Evolutionary conservation across 2,113 vertebrate species (phyloP).

Genomic region (Vidua chalybeata): DNA sequence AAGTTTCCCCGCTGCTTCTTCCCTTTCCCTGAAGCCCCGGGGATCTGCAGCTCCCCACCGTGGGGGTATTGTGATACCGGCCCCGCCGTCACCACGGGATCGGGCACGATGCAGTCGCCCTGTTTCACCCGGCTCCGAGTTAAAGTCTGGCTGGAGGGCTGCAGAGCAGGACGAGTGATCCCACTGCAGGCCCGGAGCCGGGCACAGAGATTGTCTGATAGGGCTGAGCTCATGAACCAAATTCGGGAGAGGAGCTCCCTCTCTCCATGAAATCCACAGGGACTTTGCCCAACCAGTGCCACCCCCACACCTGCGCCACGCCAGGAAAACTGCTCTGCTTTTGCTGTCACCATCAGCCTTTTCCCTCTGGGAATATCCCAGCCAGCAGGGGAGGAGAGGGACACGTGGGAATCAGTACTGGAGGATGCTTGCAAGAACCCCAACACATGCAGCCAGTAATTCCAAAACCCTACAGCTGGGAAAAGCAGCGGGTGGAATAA

Average conservation of each 20-base stretch:
- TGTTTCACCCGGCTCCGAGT: neutral
- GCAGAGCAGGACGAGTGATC: neutral
- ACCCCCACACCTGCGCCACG: neutral
- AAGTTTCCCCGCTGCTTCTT: neutral
- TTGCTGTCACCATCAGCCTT: neutral
- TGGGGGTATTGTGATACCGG: fast-evolving
- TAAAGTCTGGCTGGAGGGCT: neutral
- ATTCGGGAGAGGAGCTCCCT: neutral
- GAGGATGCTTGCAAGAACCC: neutral
- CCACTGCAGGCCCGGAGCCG: fast-evolving
- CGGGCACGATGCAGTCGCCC: no score
- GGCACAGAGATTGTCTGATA: neutral
- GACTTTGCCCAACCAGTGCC: neutral
- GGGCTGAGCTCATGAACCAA: neutral
- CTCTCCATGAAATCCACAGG: neutral
- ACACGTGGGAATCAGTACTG: neutral
- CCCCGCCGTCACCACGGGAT: neutral
- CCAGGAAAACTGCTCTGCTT: neutral
- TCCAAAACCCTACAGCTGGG: neutral
- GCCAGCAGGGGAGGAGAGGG: neutral
- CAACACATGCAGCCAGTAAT: neutral
- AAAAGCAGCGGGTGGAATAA: neutral
- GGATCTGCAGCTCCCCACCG: fast-evolving
- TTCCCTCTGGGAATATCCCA: neutral
- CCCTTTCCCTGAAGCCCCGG: neutral